Evolutionary conservation across 2,888 invertebrate species (phyloP).

Genomic region (Endomychus coccineus): DNA sequence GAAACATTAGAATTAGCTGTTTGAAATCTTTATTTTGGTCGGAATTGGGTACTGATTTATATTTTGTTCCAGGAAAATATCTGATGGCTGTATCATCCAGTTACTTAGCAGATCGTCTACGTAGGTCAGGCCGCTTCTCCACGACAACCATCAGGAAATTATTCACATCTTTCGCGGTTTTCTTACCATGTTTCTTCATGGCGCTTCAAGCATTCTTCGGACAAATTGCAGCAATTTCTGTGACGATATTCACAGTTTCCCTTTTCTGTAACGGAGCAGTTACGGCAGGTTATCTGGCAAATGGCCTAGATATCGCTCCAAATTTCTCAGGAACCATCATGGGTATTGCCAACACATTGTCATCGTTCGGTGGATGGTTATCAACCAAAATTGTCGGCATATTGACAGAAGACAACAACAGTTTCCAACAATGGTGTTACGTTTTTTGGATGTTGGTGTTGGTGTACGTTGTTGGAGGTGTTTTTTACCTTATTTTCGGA

Average conservation of each 20-base stretch:
- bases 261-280: conserved; percentile 80
- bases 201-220: conserved; percentile 65
- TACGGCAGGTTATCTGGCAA: conserved; percentile 78
- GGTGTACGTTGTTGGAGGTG: conserved; percentile 61
- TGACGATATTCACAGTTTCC: conserved; percentile 70
- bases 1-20: no score
- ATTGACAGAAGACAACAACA: conserved; percentile 65
- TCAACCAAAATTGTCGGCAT: conserved; percentile 76
- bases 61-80: conserved; percentile 61
- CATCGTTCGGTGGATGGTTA: conserved; percentile 74
- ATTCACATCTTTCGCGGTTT: conserved; percentile 58
- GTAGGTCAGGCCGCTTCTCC: conserved; percentile 60
- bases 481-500: conserved; percentile 57
- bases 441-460: conserved; percentile 74
- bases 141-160: conserved; percentile 67
- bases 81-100: conserved; percentile 69
- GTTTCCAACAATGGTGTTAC: conserved; percentile 69
- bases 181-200: conserved; percentile 66
- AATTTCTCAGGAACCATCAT: conserved; percentile 86
- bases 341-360: conserved; percentile 80
- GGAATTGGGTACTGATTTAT: no score
- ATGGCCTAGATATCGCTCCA: conserved; percentile 81
- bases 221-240: conserved; percentile 61
- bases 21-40: no score
- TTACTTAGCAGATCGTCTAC: conserved; percentile 65